These are phyloP conservation scores for Umimayanthus kanabou DNA, from an alignment of 92 coral and sea anemone species.

Conservation along the genomic window DNA sequence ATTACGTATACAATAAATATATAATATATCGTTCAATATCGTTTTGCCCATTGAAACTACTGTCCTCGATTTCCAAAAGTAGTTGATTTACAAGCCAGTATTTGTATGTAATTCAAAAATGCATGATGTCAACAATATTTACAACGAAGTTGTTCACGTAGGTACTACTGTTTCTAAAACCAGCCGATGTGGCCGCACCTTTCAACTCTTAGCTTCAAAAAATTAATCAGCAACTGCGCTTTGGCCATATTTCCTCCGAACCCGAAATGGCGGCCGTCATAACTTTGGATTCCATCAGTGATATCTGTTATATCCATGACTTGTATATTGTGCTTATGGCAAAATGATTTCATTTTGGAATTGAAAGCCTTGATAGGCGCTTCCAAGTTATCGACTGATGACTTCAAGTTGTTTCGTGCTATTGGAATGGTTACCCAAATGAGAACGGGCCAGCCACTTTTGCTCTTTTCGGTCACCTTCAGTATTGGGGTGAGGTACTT, in stretches of 20 bases:
- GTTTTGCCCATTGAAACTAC: too few relatives aligned
- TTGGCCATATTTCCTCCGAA: conserved; percentile 61
- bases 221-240: conserved; percentile 64
- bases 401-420: conserved; percentile 57
- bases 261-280: conserved; percentile 65
- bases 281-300: conserved; percentile 54
- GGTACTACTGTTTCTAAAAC: not conserved
- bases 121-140: not conserved
- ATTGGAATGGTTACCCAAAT: conserved; percentile 61
- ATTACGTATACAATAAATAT: too few relatives aligned
- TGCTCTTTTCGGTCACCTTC: conserved; percentile 35
- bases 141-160: not conserved
- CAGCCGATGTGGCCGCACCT: not conserved
- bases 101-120: not conserved
- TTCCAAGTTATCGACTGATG: conserved; percentile 38
- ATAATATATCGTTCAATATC: too few relatives aligned
- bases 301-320: conserved; percentile 52
- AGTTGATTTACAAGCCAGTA: too few relatives aligned
- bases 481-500: conserved; percentile 63
- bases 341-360: conserved; percentile 49
- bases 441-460: conserved; percentile 61
- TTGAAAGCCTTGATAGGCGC: conserved; percentile 48
- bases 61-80: too few relatives aligned
- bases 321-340: conserved; percentile 41
- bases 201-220: conserved; percentile 48